These are phyloP conservation scores for Cordilura impudica DNA, from an alignment of 2,888 invertebrate genomes.

Conservation along the genomic window DNA sequence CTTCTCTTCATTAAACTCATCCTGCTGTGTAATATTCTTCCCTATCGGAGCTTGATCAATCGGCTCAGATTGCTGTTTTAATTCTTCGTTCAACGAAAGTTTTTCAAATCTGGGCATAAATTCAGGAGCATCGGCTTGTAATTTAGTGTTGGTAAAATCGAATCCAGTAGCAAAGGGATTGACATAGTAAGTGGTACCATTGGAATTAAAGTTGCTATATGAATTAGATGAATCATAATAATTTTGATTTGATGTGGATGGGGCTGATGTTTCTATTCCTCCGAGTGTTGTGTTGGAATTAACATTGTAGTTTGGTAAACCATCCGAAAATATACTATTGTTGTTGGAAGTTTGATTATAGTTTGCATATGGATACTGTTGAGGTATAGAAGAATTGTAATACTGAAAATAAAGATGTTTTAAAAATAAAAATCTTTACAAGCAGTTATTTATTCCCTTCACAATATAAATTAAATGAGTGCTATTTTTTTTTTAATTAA, in stretches of 20 bases:
- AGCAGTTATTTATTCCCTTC: no score
- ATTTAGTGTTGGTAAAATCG: slow-evolving; percentile 71
- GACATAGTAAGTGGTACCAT: slow-evolving; percentile 59
- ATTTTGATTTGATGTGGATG: slow-evolving; percentile 2
- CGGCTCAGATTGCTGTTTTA: neutral
- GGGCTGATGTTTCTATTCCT: neutral
- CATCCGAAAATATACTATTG: slow-evolving; percentile 40
- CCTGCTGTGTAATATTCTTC: neutral
- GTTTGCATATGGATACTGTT: slow-evolving; percentile 29
- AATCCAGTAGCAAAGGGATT: slow-evolving; percentile 72
- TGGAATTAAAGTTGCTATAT: slow-evolving; percentile 27
- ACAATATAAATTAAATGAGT: no score
- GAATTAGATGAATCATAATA: slow-evolving; percentile 22
- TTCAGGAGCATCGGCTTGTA: slow-evolving; percentile 75
- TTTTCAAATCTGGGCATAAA: slow-evolving; percentile 75
- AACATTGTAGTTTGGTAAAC: slow-evolving; percentile 25
- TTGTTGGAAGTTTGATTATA: slow-evolving; percentile 8
- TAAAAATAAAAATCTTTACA: neutral
- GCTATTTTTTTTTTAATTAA: no score
- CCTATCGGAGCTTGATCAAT: neutral
- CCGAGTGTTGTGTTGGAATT: slow-evolving; percentile 2
- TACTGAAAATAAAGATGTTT: slow-evolving; percentile 33
- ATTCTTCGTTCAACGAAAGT: slow-evolving; percentile 65
- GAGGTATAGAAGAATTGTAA: slow-evolving; percentile 24
- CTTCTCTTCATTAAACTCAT: neutral